A percentile compares a stretch with the other conserved stretches of the same genome.
Conservation (phyloP, 2,797 vertebrate species). For the Eremophila alpestris region DNA sequence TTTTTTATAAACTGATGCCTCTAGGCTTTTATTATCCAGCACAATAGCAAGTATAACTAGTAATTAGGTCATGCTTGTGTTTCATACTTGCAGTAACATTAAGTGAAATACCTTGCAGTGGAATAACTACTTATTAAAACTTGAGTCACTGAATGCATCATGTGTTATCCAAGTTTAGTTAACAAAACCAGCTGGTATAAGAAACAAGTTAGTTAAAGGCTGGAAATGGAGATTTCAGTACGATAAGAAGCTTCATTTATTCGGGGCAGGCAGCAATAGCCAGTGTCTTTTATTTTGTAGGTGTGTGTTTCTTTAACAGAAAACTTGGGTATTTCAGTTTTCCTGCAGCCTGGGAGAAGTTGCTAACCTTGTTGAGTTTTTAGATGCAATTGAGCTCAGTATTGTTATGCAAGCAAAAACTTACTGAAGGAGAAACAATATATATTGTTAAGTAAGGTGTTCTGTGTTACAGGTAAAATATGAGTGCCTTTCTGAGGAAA, state of each 20-base stretch:
- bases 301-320: not conserved
- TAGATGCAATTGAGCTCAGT: not conserved
- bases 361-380: not conserved
- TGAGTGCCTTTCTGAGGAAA: constrained; percentile 97
- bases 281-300: not conserved
- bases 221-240: not conserved
- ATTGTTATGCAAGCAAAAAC: not conserved
- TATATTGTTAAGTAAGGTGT: not conserved
- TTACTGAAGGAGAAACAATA: not conserved
- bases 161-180: not conserved
- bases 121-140: not conserved
- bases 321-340: not conserved
- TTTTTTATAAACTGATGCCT: not conserved
- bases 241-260: not conserved
- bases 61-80: constrained; percentile 6
- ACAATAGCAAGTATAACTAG: not conserved
- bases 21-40: constrained; percentile 1
- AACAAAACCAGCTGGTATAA: not conserved
- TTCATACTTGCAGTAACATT: not conserved
- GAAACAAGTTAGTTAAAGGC: not conserved
- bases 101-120: not conserved
- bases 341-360: not conserved
- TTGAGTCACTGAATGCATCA: not conserved
- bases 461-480: constrained; percentile 88
- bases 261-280: not conserved